Conservation (phyloP, 2,797 vertebrate genomes). For the Cynodonichthys magdalenae region DNA sequence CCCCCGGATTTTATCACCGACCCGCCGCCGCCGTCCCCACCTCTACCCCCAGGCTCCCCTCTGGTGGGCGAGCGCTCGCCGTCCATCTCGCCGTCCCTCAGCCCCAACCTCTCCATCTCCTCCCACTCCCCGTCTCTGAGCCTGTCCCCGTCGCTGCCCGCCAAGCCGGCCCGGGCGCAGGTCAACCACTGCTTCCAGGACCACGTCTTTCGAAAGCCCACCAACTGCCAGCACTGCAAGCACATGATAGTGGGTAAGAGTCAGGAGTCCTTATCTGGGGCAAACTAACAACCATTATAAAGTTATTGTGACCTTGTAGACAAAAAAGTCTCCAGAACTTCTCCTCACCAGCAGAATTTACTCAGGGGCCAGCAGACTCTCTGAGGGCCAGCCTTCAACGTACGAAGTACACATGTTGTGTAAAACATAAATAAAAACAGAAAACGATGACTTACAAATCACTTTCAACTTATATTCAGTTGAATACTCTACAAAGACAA, state of each 20-base stretch:
- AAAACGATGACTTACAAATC: too few relatives aligned
- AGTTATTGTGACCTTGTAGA: neutral
- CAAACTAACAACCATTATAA: neutral
- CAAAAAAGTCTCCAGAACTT: neutral
- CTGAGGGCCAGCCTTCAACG: too few relatives aligned
- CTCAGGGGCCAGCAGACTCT: too few relatives aligned
- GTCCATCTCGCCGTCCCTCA: constrained; percentile 73
- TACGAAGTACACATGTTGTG: too few relatives aligned
- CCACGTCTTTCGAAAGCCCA: constrained; percentile 89
- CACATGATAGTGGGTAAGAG: constrained; percentile 90
- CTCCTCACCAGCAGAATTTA: too few relatives aligned
- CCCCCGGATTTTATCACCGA: constrained; percentile 85
- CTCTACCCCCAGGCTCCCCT: constrained; percentile 73
- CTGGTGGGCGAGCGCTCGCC: constrained; percentile 72
- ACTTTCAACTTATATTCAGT: too few relatives aligned
- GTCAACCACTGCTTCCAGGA: constrained; percentile 90
- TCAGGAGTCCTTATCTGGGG: neutral
- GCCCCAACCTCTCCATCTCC: constrained; percentile 71
- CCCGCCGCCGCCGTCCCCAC: constrained; percentile 78
- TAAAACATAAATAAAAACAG: too few relatives aligned
- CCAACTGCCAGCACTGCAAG: constrained; percentile 91
- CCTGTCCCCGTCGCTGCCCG: constrained; percentile 75
- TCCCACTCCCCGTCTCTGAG: constrained; percentile 73
- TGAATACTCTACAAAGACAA: too few relatives aligned
- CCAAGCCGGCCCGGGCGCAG: constrained; percentile 75